Evolutionary conservation across 92 coral and sea anemone species (phyloP).

Genomic region (Zoanthus gigantus): DNA sequence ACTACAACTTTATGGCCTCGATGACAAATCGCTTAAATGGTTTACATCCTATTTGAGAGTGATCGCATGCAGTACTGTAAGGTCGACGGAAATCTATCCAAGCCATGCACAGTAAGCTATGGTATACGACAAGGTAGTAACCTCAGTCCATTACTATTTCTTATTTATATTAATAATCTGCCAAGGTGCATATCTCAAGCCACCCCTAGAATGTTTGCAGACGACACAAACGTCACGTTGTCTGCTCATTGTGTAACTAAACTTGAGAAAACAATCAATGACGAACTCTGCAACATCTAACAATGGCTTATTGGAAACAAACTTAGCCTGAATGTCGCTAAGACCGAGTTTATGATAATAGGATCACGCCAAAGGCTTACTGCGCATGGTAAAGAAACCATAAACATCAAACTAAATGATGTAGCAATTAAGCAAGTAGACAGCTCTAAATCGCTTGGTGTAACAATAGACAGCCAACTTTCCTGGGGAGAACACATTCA

Average conservation of each 20-base stretch:
- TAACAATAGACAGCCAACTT: background rate
- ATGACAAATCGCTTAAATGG: background rate
- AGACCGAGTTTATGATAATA: conserved; percentile 1
- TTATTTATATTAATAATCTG: background rate
- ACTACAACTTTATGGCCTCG: too few relatives aligned
- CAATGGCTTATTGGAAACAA: background rate
- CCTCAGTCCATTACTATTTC: background rate
- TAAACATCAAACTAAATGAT: background rate
- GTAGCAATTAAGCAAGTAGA: background rate
- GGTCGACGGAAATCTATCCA: background rate
- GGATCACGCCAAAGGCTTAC: background rate
- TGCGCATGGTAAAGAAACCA: background rate
- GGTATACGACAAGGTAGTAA: background rate
- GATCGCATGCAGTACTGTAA: background rate
- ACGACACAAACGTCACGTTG: background rate
- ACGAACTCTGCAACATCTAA: background rate
- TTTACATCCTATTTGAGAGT: background rate
- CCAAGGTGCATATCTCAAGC: background rate
- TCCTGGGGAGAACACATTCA: background rate
- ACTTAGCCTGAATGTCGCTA: background rate
- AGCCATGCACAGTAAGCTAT: background rate
- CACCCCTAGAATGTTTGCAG: background rate
- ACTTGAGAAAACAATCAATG: background rate
- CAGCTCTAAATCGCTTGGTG: background rate
- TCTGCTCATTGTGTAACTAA: background rate